Evolutionary conservation across 92 coral and sea anemone species (phyloP), one percentile per base, ranked within the genome.

Genomic region (Porites cylindrica): DNA sequence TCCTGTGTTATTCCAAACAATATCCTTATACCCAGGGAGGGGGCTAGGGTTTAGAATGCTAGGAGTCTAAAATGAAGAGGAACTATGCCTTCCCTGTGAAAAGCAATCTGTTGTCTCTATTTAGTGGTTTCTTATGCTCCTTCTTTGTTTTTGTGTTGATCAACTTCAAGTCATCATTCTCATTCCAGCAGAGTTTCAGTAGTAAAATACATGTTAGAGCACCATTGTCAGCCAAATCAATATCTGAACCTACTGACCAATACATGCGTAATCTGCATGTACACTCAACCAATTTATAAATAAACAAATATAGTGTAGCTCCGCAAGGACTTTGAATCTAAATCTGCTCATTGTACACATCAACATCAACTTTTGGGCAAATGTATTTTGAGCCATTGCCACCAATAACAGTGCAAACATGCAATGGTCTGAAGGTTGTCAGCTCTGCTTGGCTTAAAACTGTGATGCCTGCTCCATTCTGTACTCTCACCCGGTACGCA

Each of bases 331-430:
- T 51, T 23, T 18, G 24, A 38, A 61, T 79, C 90, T 86, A 86
- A 17, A 88, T 47, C 76, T 81, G 91, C 71, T 88, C 88, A 82
- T 68, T 82, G 74, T 75, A 81, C 32, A 88, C 88, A 81, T 82
- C 91, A 51, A 88, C 82, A 47, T 88, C 87, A 73, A 56, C 14
- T 67, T 88, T 81, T 53, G 91, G 91, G 82, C 87, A 88, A 64
- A 88, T 65, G 54, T 81, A 88, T 50, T 73, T 72, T 13, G 87
- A 88, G 6, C 4, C 32, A 62, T 81, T 81, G 87, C 81, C 60
- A 7, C 87, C 91, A 80, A 75, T 32, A 72, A 26, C 60, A n/a
- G 17, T 88, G 63, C 76, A 80, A 18, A 78, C 19, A 16, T 73
- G 53, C 32, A 72, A 20, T 73, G 88, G 81, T 47, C 74, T 73